Base-by-base conservation (phyloP, 2,113 vertebrate species). In the Erythrolamprus reginae region DNA sequence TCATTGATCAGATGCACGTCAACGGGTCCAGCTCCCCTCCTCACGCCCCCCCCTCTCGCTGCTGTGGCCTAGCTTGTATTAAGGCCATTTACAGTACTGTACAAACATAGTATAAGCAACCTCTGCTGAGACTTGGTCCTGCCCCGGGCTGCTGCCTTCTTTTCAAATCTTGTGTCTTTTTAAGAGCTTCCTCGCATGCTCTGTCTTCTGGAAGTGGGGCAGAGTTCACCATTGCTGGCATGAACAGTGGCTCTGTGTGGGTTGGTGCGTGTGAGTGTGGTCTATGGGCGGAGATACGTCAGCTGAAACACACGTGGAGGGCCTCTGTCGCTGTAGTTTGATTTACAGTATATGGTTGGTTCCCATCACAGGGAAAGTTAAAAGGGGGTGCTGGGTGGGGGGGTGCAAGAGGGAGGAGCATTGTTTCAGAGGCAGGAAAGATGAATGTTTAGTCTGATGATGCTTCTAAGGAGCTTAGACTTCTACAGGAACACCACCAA, bases 191-290 rank as follows among this genome's bases (percentile, higher is more conserved):
- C 13, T 53, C 1, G 23, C 12, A 0, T 42, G 23, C 84, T 70
- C 65, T 33, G n/a, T 24, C 50, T 65, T 61, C 3, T 88, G 86
- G 91, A 55, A 88, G 56, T 84, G 77, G 91, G 77, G 55, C 89
- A 90, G 85, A 87, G 89, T 87, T 90, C 91, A 92, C 38, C 48
- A 58, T 5, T 26, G 33, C 91, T 65, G 84, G 53, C 84, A 51
- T 50, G 65, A 84, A 55, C 38, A 6, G 33, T 38, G 15, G 26
- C 45, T 42, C 5, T 52, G 77, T 1, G 47, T 82, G 84, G 4
- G 15, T 5, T 48, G 12, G 84, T 19, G 17, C 1, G 2, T 51
- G n/a, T 2, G 33, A 87, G 53, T 19, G 42, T 17, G 48, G 56
- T 9, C 6, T 26, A 55, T 82, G 24, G 77, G 85, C 0, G 12